A percentile compares a stretch with the other conserved stretches of the same genome.
Conservation (phyloP, 2,113 vertebrate species). For the rabbit (Oryctolagus cuniculus) region mOryCun1.1 NC_091433.1:59357501-59358000, state of each 20-base stretch:
- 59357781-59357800: background rate
- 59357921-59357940: background rate
- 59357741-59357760: background rate
- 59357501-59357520: background rate
- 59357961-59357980: background rate
- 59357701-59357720: background rate
- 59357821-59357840: background rate
- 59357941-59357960: background rate
- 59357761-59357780: background rate
- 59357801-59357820: background rate
- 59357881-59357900: background rate
- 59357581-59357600: slow-evolving; percentile 37
- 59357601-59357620: background rate
- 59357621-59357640: background rate
- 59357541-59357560: background rate
- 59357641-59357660: background rate
- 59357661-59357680: background rate
- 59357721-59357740: background rate
- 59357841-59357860: background rate
- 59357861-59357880: background rate
- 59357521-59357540: slow-evolving; percentile 1
- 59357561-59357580: background rate
- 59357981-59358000: background rate
- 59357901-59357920: background rate
- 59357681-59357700: slow-evolving; percentile 21